Percentiles rank a stretch among this genome's conserved stretches.
Evolutionary conservation across 2,797 vertebrate species (phyloP).

Genomic region (Poecilia picta): DNA sequence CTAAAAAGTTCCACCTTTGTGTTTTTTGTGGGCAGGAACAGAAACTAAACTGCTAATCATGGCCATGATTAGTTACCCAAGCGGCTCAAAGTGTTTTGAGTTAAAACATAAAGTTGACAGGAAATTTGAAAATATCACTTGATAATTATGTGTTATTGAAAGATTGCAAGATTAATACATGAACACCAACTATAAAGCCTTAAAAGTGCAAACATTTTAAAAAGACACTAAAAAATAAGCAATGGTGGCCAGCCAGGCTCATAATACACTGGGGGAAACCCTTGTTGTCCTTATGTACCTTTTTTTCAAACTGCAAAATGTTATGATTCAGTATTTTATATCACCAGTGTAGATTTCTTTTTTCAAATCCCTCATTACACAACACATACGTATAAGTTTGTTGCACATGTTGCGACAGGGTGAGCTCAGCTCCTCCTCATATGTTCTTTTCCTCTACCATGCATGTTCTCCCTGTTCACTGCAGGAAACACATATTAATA

Average conservation of each 20-base stretch:
- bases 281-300: background rate
- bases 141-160: too few species aligned
- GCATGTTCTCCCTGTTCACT: background rate
- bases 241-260: too few species aligned
- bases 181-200: too few species aligned
- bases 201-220: too few species aligned
- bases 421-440: background rate
- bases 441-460: background rate
- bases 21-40: background rate
- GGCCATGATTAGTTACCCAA: background rate
- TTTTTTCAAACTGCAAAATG: background rate
- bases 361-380: background rate
- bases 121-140: too few species aligned
- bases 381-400: background rate
- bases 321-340: background rate
- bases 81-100: too few species aligned
- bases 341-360: background rate
- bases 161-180: too few species aligned
- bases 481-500: slow-evolving; percentile 2
- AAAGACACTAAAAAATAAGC: too few species aligned
- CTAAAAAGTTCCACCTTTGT: background rate
- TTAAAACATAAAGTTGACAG: too few species aligned
- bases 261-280: background rate
- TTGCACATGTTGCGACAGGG: slow-evolving; percentile 7
- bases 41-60: background rate